Percentiles rank a stretch among this genome's conserved stretches.
Conservation (phyloP, 2,113 vertebrate genomes). For the Excalfactoria chinensis region DNA sequence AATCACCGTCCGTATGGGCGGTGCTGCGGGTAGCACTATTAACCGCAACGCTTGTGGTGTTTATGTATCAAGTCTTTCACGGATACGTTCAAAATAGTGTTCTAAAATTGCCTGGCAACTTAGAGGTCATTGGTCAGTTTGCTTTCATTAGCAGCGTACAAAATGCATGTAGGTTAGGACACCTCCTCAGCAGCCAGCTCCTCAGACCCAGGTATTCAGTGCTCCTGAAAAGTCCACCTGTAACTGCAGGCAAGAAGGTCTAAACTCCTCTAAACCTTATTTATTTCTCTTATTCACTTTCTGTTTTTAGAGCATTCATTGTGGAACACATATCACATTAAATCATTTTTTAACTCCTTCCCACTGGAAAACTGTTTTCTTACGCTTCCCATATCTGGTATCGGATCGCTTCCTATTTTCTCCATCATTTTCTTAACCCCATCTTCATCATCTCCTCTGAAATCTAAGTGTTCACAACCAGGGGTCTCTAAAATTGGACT, state of each 20-base stretch:
- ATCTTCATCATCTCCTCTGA: not conserved
- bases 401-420: not conserved
- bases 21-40: too few relatives aligned
- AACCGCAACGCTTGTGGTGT: not conserved
- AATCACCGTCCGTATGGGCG: not conserved
- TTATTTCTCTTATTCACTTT: not conserved
- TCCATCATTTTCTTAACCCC: not conserved
- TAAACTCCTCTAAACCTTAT: not conserved
- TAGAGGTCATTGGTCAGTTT: not conserved
- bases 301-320: not conserved
- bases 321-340: not conserved
- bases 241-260: not conserved
- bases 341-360: not conserved
- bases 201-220: not conserved
- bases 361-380: not conserved
- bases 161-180: not conserved
- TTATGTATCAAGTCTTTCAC: not conserved
- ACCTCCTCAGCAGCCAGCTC: not conserved
- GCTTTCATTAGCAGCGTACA: not conserved
- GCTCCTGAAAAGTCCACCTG: not conserved
- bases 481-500: not conserved
- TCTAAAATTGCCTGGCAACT: not conserved
- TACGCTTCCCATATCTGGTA: not conserved
- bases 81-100: fast-evolving
- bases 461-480: not conserved